Evolutionary conservation across 2,888 invertebrate species (phyloP), one percentile per base, ranked within the genome.

Genomic region (Abrostola tripartita): DNA sequence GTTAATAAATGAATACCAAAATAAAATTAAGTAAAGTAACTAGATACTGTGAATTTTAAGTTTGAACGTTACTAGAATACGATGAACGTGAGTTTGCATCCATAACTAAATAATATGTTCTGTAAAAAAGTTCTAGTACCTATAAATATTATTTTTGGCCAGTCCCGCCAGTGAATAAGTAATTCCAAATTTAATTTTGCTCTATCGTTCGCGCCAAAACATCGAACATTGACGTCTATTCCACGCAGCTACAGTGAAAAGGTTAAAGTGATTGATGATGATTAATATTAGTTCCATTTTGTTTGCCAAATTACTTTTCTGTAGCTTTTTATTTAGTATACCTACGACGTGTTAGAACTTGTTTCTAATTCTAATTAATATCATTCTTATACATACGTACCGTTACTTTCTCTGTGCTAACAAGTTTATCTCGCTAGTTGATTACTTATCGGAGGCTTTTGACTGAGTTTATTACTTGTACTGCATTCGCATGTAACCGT

Each of bases 361-460:
- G 65, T 73, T 78, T 73, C 61, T 73, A 60, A 64, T 67, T 50
- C 58, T 71, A 67, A 73, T 74, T 59, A 54, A 66, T 70, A 57
- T 61, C 65, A 74, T 68, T 65, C 59, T 74, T 65, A 6, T 24
- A 52, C 36, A 50, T 38, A 36, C 36, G 40, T 38, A 54, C 36
- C 57, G 47, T 37, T 64, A 68, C 76, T 76, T 71, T 74, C 76
- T 65, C 71, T 40, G 37, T 24, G 49, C 37, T 54, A 71, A 64
- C 76, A 59, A 74, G 68, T 74, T 74, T 63, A 67, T 74, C 66
- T 74, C 53, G 56, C 44, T 61, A 56, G 55, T 65, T 71, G 62
- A 69, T 76, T 74, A 52, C 63, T 67, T 68, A 68, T 62, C 61
- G 24, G 44, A 47, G 14, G 53, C 42, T 62, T 58, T 42, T 24